Evolutionary conservation across 2,113 vertebrate genomes (phyloP).

Genomic region (Chloroceryle aenea): DNA sequence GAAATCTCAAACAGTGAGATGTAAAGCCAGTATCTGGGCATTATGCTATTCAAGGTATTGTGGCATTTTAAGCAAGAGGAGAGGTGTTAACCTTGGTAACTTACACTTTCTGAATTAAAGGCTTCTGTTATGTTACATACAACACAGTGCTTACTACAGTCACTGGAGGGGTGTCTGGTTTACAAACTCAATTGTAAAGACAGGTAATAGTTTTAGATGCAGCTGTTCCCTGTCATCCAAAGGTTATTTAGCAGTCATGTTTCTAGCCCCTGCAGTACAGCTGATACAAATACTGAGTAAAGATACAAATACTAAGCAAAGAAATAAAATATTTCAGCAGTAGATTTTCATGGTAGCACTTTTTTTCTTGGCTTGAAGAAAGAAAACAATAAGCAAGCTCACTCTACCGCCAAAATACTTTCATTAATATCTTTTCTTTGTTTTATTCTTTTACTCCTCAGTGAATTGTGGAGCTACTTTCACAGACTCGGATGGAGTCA

Average conservation of each 20-base stretch:
- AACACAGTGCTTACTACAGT: neutral
- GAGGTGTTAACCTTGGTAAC: neutral
- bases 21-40: neutral
- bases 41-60: neutral
- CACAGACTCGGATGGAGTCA: conserved; percentile 20
- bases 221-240: neutral
- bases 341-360: neutral
- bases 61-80: neutral
- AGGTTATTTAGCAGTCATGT: neutral
- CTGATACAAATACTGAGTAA: neutral
- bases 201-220: neutral
- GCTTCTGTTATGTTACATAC: neutral
- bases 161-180: neutral
- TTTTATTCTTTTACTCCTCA: neutral
- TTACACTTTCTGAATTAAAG: neutral
- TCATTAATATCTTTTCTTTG: neutral
- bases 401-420: neutral
- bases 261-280: neutral
- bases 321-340: neutral
- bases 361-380: neutral
- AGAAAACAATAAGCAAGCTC: neutral
- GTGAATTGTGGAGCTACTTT: conserved; percentile 72
- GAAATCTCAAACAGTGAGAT: neutral
- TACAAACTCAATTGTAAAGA: neutral
- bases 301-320: neutral